phyloP scores from a whole-genome alignment of 2,113 vertebrate genomes.

The Sapayoa aenigma region DNA sequence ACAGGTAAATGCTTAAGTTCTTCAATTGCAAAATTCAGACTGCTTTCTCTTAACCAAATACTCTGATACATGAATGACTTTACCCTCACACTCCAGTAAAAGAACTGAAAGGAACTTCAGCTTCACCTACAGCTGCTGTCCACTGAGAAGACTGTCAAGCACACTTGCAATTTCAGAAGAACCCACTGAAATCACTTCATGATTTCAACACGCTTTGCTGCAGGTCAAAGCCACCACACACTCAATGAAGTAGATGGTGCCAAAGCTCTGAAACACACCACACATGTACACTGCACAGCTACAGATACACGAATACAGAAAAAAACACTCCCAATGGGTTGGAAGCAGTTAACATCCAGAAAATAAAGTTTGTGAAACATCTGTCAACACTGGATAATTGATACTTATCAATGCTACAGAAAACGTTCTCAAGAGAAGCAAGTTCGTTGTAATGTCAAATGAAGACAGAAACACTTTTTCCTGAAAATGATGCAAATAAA shows the following conservation, averaged over 20 bases:
- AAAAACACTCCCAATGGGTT: neutral
- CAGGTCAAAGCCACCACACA: neutral
- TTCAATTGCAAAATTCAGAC: neutral
- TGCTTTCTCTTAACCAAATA: neutral
- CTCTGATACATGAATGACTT: neutral
- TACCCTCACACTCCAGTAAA: neutral
- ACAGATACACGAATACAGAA: accelerated
- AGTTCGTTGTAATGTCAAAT: neutral
- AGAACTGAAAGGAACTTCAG: neutral
- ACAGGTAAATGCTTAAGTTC: neutral
- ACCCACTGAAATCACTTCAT: neutral
- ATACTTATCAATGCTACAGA: neutral
- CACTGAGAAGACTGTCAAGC: neutral
- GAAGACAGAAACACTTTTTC: neutral
- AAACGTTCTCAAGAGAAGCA: neutral
- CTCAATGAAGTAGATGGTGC: neutral
- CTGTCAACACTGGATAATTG: neutral
- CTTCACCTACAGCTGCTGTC: neutral
- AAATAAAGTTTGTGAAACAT: neutral
- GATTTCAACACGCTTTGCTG: neutral
- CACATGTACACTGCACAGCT: neutral
- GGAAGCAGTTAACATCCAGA: neutral
- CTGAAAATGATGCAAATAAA: neutral
- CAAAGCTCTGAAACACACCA: neutral
- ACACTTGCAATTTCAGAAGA: neutral